These are phyloP conservation scores for Chloroclystis v-ata DNA, from an alignment of 2,888 invertebrate genomes.

Conservation along the genomic window DNA sequence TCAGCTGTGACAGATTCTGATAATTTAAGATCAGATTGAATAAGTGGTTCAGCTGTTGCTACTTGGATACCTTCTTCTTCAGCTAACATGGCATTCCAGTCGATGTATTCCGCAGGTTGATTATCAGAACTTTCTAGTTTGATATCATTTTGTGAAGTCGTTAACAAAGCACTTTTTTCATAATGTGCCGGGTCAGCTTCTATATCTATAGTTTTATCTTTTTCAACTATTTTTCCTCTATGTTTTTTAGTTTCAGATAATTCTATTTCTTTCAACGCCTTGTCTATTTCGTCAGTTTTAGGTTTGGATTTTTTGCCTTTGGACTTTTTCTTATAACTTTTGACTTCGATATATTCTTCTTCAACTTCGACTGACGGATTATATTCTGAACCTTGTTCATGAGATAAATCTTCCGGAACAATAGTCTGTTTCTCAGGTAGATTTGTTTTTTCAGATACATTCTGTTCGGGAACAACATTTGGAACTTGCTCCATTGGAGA, in stretches of 20 bases:
- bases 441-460: no score
- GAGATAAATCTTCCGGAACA: no score
- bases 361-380: conserved; percentile 2
- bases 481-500: no score
- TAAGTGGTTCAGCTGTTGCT: conserved; percentile 41
- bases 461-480: no score
- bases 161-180: no score
- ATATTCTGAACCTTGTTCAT: no score
- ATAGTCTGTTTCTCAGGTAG: no score
- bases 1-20: conserved; percentile 28
- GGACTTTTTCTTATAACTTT: conserved; percentile 48
- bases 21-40: conserved; percentile 31
- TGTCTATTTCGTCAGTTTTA: conserved; percentile 49
- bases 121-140: conserved; percentile 19
- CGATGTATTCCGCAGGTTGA: conserved; percentile 55
- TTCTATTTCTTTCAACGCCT: conserved; percentile 50
- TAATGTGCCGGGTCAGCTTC: no score
- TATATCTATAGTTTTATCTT: no score
- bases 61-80: conserved; percentile 56
- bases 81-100: conserved; percentile 66
- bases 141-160: conserved; percentile 6
- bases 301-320: conserved; percentile 50
- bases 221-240: neutral
- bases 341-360: conserved; percentile 35
- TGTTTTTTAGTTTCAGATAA: conserved; percentile 10